Evolutionary conservation across 1,140 invertebrate genomes (phyloP), one percentile per base, ranked within the genome.

Genomic region (Araneus ventricosus): DNA sequence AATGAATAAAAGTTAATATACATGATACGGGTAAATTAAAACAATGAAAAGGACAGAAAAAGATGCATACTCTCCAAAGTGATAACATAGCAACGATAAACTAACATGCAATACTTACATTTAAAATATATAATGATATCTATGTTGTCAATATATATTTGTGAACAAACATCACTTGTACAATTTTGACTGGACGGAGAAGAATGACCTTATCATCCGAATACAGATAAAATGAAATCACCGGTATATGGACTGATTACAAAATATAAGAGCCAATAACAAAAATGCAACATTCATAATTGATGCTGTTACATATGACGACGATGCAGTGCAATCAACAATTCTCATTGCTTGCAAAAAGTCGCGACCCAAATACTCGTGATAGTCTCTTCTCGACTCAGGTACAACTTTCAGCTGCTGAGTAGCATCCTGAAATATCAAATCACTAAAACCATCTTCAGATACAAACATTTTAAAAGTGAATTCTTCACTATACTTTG

Each of bases 361-460:
- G 95, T 97, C 97, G 37, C 95, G 95, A 0, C 97, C 97, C 30
- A 98, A 95, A 95, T 98, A 98, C 8, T 96, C 95, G 6, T 96
- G 96, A 94, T 96, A 97, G 82, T 97, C 95, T 24, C 97, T 96
- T 94, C 97, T 95, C 1, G 96, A 95, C 39, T 96, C 95, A 5
- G 96, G 96, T 39, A 98, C 80, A 14, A 94, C 86, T 94, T 97
- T 96, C n/a, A 99, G 95, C 94, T 98, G 97, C 45, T 98, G 97
- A 0, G 98, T 97, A 0, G 98, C 97, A 95, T 99, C 98, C 96
- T 98, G 98, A 95, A 99, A 99, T 93, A 99, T 99, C 0, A 99
- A 95, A 95, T 99, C 98, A 80, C 97, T 97, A 95, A 97, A 98
- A 0, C 97, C 97, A 3, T 97, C 96, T 24, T 96, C 95, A 0